Percentiles rank a stretch among this genome's conserved stretches.
phyloP scores from a whole-genome alignment of 2,113 vertebrate species.

The Cinclus cinclus region DNA sequence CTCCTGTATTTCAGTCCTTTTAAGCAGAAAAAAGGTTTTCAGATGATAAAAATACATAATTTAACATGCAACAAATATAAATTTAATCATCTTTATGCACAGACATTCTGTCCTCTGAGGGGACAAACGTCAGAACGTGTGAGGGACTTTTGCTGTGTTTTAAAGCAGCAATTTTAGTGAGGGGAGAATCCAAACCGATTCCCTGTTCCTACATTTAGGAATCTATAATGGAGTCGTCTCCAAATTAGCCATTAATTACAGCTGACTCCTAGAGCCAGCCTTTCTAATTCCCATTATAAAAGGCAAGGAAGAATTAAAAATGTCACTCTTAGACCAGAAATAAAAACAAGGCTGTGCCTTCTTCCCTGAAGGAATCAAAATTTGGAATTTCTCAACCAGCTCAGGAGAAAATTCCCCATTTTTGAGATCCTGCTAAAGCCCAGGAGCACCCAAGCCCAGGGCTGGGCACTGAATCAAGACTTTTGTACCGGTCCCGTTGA shows the following conservation, averaged over 20 bases:
- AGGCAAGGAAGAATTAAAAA: neutral
- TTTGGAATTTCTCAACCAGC: neutral
- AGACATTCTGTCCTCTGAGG: neutral
- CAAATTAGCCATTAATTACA: neutral
- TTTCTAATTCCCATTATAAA: neutral
- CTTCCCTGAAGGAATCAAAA: neutral
- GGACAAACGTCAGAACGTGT: fast-evolving
- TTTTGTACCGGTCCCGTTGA: conserved; percentile 77
- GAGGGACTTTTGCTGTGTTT: neutral
- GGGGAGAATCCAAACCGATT: neutral
- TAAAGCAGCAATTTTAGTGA: neutral
- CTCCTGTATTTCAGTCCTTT: neutral
- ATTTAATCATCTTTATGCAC: neutral
- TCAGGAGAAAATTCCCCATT: neutral
- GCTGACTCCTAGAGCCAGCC: neutral
- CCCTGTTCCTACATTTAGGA: neutral
- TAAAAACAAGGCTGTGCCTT: neutral
- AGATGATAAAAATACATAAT: neutral
- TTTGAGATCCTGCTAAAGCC: conserved; percentile 47
- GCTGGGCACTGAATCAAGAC: conserved; percentile 74
- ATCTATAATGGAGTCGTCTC: neutral
- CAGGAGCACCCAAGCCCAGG: conserved; percentile 60
- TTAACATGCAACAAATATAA: neutral
- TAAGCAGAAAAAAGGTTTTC: too few relatives aligned
- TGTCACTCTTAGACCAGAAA: neutral